A percentile compares a stretch with the other conserved stretches of the same genome.
phyloP scores from a whole-genome alignment of 2,888 invertebrate species.

The Tryphoninae sp. region DNA sequence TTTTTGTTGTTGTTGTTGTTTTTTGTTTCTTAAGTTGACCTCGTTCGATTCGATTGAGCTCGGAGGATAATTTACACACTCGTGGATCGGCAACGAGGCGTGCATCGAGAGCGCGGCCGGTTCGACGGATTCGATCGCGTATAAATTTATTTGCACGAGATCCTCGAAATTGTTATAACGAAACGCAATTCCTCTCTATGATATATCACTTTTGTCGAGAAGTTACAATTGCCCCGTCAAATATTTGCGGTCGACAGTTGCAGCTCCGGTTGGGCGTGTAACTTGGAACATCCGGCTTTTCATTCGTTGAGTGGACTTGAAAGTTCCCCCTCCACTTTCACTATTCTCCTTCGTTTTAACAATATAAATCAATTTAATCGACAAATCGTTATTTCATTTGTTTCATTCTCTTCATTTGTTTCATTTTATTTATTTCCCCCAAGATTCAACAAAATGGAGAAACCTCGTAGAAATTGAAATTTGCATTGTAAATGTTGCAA shows the following conservation, averaged over 20 bases:
- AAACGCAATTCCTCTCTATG: neutral
- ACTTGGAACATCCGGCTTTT: conserved; percentile 5
- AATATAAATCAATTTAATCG: neutral
- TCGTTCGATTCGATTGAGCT: conserved; percentile 17
- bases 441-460: too few relatives aligned
- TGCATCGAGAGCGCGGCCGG: neutral
- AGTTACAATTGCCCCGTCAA: conserved; percentile 54
- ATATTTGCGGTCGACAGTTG: conserved; percentile 60
- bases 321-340: neutral
- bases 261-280: conserved; percentile 7
- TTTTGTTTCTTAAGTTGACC: neutral
- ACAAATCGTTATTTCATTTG: neutral
- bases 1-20: neutral
- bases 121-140: neutral
- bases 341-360: neutral
- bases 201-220: conserved; percentile 43
- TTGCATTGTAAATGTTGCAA: too few relatives aligned
- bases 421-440: too few relatives aligned
- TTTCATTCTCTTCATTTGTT: too few relatives aligned
- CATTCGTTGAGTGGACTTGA: conserved; percentile 4
- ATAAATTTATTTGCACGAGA: conserved; percentile 39
- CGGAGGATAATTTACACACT: conserved; percentile 41
- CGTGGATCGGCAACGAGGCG: conserved; percentile 27
- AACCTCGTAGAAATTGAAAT: too few relatives aligned
- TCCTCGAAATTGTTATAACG: conserved; percentile 8